Evolutionary conservation across 2,797 vertebrate species (phyloP).

Genomic region (Coranthus polyacanthus): DNA sequence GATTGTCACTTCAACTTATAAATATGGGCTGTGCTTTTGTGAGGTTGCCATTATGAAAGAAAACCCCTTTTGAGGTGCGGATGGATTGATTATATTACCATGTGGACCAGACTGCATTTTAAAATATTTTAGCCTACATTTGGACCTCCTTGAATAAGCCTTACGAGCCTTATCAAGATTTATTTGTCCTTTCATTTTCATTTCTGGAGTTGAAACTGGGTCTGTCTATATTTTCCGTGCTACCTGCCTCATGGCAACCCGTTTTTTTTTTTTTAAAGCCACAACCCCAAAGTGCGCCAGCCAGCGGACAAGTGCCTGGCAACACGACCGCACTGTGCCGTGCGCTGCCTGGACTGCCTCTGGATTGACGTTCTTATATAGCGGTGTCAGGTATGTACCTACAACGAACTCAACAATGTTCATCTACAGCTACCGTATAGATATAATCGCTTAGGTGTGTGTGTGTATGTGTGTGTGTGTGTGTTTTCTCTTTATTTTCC

Average conservation of each 20-base stretch:
- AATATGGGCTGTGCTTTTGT: constrained; percentile 44
- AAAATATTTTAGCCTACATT: accelerated
- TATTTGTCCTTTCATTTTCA: accelerated
- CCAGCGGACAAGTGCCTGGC: constrained; percentile 70
- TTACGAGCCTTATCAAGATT: accelerated
- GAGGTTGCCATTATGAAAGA: constrained; percentile 69
- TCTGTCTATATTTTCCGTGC: constrained; percentile 42
- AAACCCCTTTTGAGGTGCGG: constrained; percentile 49
- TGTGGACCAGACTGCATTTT: not conserved
- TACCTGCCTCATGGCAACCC: constrained; percentile 76
- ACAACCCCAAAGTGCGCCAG: constrained; percentile 75
- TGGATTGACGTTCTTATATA: constrained; percentile 7
- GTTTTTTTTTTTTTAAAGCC: constrained; percentile 67
- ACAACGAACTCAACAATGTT: not conserved
- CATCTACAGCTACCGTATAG: no score
- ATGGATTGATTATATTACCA: not conserved
- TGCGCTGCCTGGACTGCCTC: constrained; percentile 37
- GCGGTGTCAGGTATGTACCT: constrained; percentile 62
- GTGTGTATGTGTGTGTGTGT: not conserved
- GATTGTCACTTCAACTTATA: constrained; percentile 53
- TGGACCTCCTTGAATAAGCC: accelerated
- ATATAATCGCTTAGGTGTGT: not conserved
- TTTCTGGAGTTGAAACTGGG: not conserved
- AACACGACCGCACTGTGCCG: constrained; percentile 65
- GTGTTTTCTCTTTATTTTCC: constrained; percentile 6